These are phyloP conservation scores for Callopanchax toddi DNA, from an alignment of 2,113 vertebrate species.

Conservation along the genomic window DNA sequence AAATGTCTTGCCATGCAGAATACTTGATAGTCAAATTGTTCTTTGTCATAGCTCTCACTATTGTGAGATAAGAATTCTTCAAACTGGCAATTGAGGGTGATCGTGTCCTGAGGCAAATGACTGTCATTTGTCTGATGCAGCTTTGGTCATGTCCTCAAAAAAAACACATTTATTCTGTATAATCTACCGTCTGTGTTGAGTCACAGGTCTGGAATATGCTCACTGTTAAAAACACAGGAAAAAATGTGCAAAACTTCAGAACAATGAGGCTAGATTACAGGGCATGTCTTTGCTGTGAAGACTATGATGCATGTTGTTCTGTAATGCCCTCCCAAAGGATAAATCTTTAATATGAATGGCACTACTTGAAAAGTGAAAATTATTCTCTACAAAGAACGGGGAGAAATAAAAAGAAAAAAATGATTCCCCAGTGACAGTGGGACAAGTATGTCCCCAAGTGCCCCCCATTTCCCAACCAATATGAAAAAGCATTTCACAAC, in stretches of 20 bases:
- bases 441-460: not conserved
- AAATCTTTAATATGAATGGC: conserved; percentile 7
- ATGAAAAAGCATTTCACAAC: not conserved
- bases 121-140: conserved; percentile 32
- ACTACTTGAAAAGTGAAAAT: conserved; percentile 5
- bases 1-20: conserved; percentile 24
- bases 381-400: not conserved
- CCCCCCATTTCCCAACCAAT: not conserved
- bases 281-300: not conserved
- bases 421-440: not conserved
- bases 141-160: conserved; percentile 16
- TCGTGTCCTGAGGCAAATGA: conserved; percentile 43
- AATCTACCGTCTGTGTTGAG: not conserved
- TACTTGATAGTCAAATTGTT: conserved; percentile 33
- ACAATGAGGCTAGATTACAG: conserved; percentile 5
- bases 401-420: too few relatives aligned
- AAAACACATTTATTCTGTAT: conserved; percentile 37
- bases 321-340: not conserved
- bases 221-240: not conserved
- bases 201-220: conserved; percentile 10
- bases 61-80: conserved; percentile 11
- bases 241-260: not conserved
- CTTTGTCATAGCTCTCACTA: conserved; percentile 13
- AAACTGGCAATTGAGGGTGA: conserved; percentile 35
- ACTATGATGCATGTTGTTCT: not conserved